Evolutionary conservation across 2,113 vertebrate species (phyloP), one percentile per base, ranked within the genome.

Genomic region (Scopus umbretta): DNA sequence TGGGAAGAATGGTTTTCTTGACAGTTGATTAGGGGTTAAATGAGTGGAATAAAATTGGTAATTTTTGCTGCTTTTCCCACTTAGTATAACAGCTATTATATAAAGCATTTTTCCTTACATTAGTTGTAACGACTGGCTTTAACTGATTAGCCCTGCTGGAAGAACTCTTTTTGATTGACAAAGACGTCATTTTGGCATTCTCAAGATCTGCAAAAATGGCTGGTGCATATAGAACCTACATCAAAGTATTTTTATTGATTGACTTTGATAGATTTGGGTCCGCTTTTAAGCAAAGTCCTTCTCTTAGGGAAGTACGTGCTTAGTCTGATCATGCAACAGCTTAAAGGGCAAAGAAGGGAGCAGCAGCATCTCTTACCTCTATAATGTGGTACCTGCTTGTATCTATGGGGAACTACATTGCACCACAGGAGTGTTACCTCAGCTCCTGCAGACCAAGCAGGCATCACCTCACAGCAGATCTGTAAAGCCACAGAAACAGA

Each of bases 1-100:
- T 96, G 95, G 92, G 95, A 98, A 97, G 88, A 96, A 89, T 94
- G 95, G 95, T 97, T 97, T 95, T 88, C 91, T 95, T 98, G 97
- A 95, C 93, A 96, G 88, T 73, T 98, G 93, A 98, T 98, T 98
- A 98, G 94, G 96, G 95, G 91, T 97, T 97, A 98, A 98, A 98
- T 98, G 98, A 98, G 75, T 94, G 97, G 97, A 96, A 96, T 96
- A 98, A 97, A 98, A 96, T 95, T 43, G 47, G 75, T 96, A 95
- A 86, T 96, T 98, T 98, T 97, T 97, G 53, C 85, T 97, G 70
- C 92, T 92, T 97, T 98, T 38, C 71, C 38, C 32, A 86, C 88
- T 98, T 98, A 95, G 90, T 84, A 15, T 86, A 97, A 92, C 55
- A 94, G 79, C 94, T 97, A 96, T 97, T 97, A 95, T 93, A 93